These are phyloP conservation scores for Eledona agricola DNA, from an alignment of 2,888 invertebrate species.

Conservation along the genomic window DNA sequence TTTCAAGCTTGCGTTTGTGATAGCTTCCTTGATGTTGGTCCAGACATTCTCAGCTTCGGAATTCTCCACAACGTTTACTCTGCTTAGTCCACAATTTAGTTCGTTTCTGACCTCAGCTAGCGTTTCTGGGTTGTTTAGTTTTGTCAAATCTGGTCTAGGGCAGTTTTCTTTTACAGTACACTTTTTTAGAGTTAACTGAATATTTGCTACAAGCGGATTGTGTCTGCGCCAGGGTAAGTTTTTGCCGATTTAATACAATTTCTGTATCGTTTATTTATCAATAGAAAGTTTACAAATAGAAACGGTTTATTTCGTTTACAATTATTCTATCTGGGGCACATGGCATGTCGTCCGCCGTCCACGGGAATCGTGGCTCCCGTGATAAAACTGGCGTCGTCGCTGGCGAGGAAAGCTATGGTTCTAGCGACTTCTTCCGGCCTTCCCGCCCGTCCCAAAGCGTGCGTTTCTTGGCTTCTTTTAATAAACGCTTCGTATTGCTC, in stretches of 20 bases:
- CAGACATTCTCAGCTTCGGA: too few relatives aligned
- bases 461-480: slow-evolving; percentile 80
- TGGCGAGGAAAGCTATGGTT: slow-evolving; percentile 91
- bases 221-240: background rate
- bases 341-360: slow-evolving; percentile 93
- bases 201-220: background rate
- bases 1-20: too few relatives aligned
- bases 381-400: slow-evolving; percentile 86
- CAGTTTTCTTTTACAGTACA: too few relatives aligned
- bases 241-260: background rate
- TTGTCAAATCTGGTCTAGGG: too few relatives aligned
- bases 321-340: slow-evolving; percentile 83
- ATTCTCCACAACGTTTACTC: too few relatives aligned
- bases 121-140: too few relatives aligned
- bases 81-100: too few relatives aligned
- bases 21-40: too few relatives aligned
- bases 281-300: background rate
- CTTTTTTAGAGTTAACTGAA: background rate
- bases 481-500: slow-evolving; percentile 86
- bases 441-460: slow-evolving; percentile 90
- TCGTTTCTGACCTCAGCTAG: too few relatives aligned
- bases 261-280: background rate
- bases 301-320: too few relatives aligned
- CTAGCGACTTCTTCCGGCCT: slow-evolving; percentile 86
- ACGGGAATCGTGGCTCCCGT: slow-evolving; percentile 91